phyloP scores from a whole-genome alignment of 2,113 vertebrate species.

The Ancistrus triradiatus region DNA sequence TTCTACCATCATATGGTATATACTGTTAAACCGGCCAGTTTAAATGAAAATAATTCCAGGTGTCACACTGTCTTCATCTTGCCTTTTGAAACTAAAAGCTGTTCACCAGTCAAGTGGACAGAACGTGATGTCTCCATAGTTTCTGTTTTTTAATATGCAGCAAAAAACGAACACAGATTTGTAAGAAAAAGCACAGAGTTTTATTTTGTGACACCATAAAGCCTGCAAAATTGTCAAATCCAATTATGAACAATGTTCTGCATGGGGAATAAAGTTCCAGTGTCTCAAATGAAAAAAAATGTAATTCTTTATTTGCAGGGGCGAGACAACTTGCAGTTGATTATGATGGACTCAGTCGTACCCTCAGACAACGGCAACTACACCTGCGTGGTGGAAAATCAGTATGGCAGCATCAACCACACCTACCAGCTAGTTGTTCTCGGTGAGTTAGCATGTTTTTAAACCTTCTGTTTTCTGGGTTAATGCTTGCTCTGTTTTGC shows the following conservation, averaged over 20 bases:
- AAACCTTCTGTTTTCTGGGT: background rate
- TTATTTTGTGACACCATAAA: too few relatives aligned
- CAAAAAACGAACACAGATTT: too few relatives aligned
- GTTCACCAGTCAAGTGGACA: too few relatives aligned
- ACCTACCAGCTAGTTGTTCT: constrained; percentile 97
- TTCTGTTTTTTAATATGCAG: too few relatives aligned
- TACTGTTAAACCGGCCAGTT: too few relatives aligned
- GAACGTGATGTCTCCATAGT: too few relatives aligned
- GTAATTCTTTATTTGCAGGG: constrained; percentile 66
- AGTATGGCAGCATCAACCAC: constrained; percentile 92
- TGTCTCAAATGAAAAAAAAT: background rate
- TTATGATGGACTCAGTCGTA: constrained; percentile 97
- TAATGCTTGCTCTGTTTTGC: background rate
- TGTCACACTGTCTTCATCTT: too few relatives aligned
- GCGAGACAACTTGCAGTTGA: constrained; percentile 91
- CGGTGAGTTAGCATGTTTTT: constrained; percentile 71
- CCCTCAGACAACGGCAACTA: constrained; percentile 98
- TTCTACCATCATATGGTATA: too few relatives aligned
- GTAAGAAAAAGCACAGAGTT: too few relatives aligned
- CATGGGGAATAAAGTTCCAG: background rate
- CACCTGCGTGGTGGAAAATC: constrained; percentile 93
- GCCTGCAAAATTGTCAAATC: background rate
- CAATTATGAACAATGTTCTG: background rate
- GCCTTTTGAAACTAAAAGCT: too few relatives aligned
- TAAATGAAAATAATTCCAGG: too few relatives aligned